These are phyloP conservation scores for Eublepharis macularius DNA, from an alignment of 2,113 vertebrate species.

Conservation along the genomic window DNA sequence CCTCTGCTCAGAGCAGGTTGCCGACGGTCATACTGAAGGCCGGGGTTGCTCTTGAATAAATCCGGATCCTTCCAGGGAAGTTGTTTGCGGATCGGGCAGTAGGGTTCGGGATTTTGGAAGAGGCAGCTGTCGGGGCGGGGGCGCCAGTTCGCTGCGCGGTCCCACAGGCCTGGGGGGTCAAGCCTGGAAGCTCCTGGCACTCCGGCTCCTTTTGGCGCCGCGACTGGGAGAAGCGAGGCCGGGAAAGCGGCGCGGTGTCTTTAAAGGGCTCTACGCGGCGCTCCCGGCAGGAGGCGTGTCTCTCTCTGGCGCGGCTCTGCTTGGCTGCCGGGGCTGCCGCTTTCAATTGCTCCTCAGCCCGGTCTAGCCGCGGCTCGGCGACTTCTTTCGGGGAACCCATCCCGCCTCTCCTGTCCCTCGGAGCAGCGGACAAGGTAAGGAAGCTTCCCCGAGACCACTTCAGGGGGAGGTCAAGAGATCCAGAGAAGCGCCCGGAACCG, in stretches of 20 bases:
- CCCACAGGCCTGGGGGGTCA: not conserved
- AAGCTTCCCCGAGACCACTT: not conserved
- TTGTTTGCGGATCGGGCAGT: too few relatives aligned
- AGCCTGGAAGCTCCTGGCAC: not conserved
- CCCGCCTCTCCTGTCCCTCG: constrained; percentile 23
- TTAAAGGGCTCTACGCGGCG: constrained; percentile 71
- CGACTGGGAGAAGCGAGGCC: not conserved
- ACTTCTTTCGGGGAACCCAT: constrained; percentile 29
- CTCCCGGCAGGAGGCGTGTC: constrained; percentile 90
- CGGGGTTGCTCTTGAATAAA: not conserved
- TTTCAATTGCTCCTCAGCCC: constrained; percentile 33
- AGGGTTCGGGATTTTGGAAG: not conserved
- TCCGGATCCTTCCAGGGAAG: not conserved
- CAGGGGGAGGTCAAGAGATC: not conserved
- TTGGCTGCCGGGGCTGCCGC: constrained; percentile 6
- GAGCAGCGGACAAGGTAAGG: constrained; percentile 54
- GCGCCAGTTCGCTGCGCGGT: too few relatives aligned
- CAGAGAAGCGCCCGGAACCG: not conserved
- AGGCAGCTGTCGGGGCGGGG: too few relatives aligned
- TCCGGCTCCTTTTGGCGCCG: accelerated
- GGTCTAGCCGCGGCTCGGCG: constrained; percentile 17
- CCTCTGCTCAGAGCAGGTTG: not conserved
- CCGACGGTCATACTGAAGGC: not conserved
- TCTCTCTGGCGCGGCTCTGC: constrained; percentile 53
- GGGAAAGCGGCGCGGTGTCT: constrained; percentile 67